A percentile compares a stretch with the other conserved stretches of the same genome.
Conservation (phyloP, 2,797 vertebrate genomes). For the Lagocephalus sceleratus region DNA sequence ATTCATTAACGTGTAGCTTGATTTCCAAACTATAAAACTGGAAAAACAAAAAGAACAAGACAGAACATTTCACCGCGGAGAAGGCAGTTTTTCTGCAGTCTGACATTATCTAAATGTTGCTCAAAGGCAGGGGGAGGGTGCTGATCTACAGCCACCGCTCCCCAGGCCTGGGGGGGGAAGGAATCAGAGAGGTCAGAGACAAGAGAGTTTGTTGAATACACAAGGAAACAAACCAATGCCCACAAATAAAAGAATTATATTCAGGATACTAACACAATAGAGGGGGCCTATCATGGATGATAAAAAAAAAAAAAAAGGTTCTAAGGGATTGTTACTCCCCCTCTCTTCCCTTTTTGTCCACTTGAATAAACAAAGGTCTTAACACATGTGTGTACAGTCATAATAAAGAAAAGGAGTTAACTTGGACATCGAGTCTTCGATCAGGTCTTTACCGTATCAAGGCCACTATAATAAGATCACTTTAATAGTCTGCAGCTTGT, state of each 20-base stretch:
- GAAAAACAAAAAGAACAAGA: conserved; percentile 42
- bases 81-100: conserved; percentile 71
- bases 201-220: conserved; percentile 44
- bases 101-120: conserved; percentile 55
- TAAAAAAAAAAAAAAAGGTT: conserved; percentile 34
- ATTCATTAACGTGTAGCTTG: conserved; percentile 61
- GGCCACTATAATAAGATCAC: conserved; percentile 80
- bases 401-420: conserved; percentile 32
- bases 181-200: conserved; percentile 57
- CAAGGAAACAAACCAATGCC: conserved; percentile 83
- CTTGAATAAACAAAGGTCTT: conserved; percentile 56
- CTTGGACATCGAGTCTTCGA: conserved; percentile 36
- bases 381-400: conserved; percentile 44
- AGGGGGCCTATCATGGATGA: conserved; percentile 56
- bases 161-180: conserved; percentile 50
- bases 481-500: conserved; percentile 61
- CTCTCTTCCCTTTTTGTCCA: conserved; percentile 78
- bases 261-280: conserved; percentile 42
- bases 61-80: conserved; percentile 50
- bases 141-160: conserved; percentile 84
- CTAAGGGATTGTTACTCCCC: conserved; percentile 47
- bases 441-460: conserved; percentile 73
- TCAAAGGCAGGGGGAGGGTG: conserved; percentile 33
- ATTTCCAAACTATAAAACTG: conserved; percentile 38
- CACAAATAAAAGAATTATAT: conserved; percentile 62